These are phyloP conservation scores for Eugnorisma glareosa DNA, from an alignment of 2,888 invertebrate species.

Conservation along the genomic window DNA sequence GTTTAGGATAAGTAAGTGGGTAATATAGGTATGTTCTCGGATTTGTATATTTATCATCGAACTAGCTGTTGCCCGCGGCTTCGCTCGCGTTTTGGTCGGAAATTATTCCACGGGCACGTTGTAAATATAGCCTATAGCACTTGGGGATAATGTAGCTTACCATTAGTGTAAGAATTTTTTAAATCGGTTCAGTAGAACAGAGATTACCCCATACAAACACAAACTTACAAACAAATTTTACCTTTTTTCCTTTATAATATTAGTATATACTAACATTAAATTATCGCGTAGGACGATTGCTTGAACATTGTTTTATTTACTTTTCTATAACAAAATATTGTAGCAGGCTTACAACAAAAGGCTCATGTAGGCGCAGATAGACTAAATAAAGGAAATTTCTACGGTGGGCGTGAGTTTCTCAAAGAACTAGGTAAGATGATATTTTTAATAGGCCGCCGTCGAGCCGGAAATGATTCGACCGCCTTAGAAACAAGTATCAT, in stretches of 20 bases:
- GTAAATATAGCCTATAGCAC: too few species aligned
- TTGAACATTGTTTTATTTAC: constrained; percentile 37
- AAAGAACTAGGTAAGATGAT: constrained; percentile 33
- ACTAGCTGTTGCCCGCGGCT: too few species aligned
- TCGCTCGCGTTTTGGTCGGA: too few species aligned
- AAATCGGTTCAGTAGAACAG: too few species aligned
- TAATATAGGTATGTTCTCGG: constrained; percentile 1
- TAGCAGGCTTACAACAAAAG: constrained; percentile 27
- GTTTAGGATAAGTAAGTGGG: neutral
- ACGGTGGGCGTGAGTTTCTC: constrained; percentile 10
- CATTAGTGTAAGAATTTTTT: too few species aligned
- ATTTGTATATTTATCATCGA: constrained; percentile 6
- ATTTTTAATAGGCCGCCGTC: constrained; percentile 15
- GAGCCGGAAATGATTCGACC: constrained; percentile 2
- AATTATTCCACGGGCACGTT: too few species aligned
- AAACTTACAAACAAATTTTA: too few species aligned
- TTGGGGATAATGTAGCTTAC: too few species aligned
- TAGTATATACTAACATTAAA: constrained; percentile 6
- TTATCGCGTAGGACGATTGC: neutral
- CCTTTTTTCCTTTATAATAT: too few species aligned
- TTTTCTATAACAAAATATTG: constrained; percentile 30
- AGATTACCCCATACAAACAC: too few species aligned
- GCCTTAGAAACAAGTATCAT: constrained; percentile 13
- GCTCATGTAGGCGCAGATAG: constrained; percentile 2
- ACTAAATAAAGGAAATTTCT: constrained; percentile 11